Conservation (phyloP, 2,797 vertebrate genomes). For the Poeciliopsis gracilis region DNA sequence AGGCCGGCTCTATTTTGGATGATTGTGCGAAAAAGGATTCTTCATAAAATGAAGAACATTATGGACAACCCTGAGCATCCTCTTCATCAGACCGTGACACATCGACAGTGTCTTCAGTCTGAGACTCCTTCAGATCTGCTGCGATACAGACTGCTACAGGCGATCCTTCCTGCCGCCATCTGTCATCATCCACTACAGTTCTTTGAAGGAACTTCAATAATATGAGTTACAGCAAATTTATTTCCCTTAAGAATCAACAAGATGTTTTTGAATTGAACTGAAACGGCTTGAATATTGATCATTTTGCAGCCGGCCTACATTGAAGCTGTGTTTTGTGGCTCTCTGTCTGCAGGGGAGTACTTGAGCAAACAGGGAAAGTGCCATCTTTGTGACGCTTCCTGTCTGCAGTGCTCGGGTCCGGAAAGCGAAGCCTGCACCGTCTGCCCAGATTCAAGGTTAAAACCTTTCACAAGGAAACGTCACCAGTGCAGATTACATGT, state of each 20-base stretch:
- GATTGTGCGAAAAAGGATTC: not conserved
- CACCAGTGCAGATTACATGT: not conserved
- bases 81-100: not conserved
- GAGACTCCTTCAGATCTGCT: not conserved
- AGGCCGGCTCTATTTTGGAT: not conserved
- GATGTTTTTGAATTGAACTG: not conserved
- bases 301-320: not conserved
- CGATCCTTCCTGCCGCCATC: not conserved
- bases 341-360: conserved; percentile 83
- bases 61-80: not conserved
- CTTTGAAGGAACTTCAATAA: not conserved
- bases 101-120: not conserved
- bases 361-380: conserved; percentile 73
- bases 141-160: not conserved
- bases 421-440: conserved; percentile 82
- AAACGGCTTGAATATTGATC: not conserved
- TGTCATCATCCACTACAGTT: not conserved
- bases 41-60: not conserved
- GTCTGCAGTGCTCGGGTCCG: conserved; percentile 86
- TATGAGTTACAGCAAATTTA: not conserved
- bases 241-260: not conserved
- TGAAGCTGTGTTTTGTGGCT: conserved; percentile 25
- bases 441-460: conserved; percentile 73
- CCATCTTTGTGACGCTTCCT: conserved; percentile 83
- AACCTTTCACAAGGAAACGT: not conserved